Conservation (phyloP, 1,140 invertebrate species). For the Apis dorsata region DNA sequence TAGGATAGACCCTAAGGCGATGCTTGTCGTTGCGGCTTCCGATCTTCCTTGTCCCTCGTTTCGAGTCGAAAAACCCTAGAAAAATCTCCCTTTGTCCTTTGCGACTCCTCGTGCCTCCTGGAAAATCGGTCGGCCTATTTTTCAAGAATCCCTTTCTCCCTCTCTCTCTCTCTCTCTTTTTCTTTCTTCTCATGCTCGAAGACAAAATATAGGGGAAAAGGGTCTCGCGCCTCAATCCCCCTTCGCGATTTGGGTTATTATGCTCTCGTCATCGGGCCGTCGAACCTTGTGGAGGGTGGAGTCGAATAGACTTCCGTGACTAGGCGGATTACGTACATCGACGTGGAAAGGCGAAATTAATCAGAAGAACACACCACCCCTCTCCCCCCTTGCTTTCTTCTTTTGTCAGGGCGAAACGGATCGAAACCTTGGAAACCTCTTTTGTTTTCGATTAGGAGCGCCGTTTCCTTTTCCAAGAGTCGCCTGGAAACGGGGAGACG, state of each 20-base stretch:
- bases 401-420: constrained; percentile 29
- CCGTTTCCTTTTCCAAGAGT: constrained; percentile 22
- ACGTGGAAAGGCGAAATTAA: constrained; percentile 64
- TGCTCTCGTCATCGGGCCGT: constrained; percentile 60
- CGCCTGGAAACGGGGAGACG: constrained; percentile 10
- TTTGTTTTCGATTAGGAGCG: constrained; percentile 47
- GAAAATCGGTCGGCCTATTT: constrained; percentile 51
- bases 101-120: neutral
- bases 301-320: constrained; percentile 63
- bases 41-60: neutral
- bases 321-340: constrained; percentile 64
- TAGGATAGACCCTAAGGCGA: constrained; percentile 11
- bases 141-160: constrained; percentile 40
- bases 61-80: constrained; percentile 16
- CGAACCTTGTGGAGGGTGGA: constrained; percentile 48
- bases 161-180: neutral
- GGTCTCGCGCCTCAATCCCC: constrained; percentile 33
- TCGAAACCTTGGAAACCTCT: constrained; percentile 33
- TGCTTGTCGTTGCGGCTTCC: constrained; percentile 30
- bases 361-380: constrained; percentile 46
- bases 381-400: constrained; percentile 1
- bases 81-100: constrained; percentile 56
- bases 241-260: constrained; percentile 63
- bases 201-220: neutral
- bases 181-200: neutral